Evolutionary conservation across 2,113 vertebrate genomes (phyloP).

Genomic region (Tachysurus fulvidraco): DNA sequence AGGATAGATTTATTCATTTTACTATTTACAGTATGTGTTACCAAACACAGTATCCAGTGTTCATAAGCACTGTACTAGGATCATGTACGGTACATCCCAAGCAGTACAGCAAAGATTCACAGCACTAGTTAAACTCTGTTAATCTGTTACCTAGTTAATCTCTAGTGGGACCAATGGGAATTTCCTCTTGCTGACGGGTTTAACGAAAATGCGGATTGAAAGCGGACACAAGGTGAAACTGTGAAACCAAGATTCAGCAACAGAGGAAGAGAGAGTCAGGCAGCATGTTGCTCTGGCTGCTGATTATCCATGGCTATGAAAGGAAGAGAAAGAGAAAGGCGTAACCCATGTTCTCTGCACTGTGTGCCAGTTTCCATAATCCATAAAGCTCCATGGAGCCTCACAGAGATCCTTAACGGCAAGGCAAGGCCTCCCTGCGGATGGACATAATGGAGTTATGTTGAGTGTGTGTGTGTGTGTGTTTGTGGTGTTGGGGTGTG

Average conservation of each 20-base stretch:
- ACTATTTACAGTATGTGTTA: neutral
- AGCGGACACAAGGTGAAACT: neutral
- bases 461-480: neutral
- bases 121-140: neutral
- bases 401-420: conserved; percentile 1
- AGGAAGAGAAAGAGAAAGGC: conserved; percentile 22
- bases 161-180: neutral
- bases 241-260: neutral
- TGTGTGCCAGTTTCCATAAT: conserved; percentile 27
- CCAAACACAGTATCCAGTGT: neutral
- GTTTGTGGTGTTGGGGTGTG: too few species aligned
- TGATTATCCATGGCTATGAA: neutral
- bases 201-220: neutral
- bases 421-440: conserved; percentile 17
- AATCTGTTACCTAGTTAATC: too few species aligned
- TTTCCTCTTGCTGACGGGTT: neutral
- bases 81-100: neutral
- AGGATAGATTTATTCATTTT: too few species aligned
- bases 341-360: conserved; percentile 1
- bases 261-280: neutral
- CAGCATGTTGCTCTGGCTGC: conserved; percentile 4
- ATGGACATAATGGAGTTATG: conserved; percentile 16
- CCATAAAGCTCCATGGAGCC: conserved; percentile 14
- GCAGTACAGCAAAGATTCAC: neutral
- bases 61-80: neutral